phyloP scores from a whole-genome alignment of 2,113 vertebrate genomes.

The Piprites chloris region DNA sequence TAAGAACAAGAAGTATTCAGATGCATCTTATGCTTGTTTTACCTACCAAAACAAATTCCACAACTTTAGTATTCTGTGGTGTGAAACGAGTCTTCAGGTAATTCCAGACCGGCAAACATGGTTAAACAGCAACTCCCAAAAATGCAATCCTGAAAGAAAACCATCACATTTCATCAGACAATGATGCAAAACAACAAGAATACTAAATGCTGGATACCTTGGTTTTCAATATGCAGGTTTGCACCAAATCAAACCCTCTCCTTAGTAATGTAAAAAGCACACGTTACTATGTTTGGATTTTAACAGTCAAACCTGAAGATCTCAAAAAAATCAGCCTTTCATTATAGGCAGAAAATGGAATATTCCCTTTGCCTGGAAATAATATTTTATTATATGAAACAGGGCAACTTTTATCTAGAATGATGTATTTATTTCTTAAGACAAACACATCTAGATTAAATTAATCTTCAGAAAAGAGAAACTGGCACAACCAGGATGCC shows the following conservation, averaged over 20 bases:
- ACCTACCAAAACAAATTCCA: conserved; percentile 57
- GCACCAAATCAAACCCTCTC: background rate
- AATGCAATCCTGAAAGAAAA: conserved; percentile 58
- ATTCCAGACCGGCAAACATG: conserved; percentile 59
- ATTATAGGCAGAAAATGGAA: accelerated
- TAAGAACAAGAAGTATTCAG: background rate
- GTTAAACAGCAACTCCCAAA: conserved; percentile 44
- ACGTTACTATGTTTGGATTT: background rate
- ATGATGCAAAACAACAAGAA: background rate
- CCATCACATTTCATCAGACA: background rate
- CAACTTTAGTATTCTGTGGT: conserved; percentile 33
- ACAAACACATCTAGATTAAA: background rate
- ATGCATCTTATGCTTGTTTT: background rate
- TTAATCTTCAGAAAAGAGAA: background rate
- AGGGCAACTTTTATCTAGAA: background rate
- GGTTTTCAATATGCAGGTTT: background rate
- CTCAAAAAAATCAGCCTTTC: background rate
- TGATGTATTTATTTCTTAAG: background rate
- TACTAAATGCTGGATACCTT: background rate
- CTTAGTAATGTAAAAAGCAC: background rate
- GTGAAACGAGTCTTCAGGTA: conserved; percentile 54
- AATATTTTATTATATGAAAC: background rate
- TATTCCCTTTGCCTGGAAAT: background rate
- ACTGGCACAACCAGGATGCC: accelerated
- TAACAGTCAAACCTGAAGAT: background rate